Percentiles rank a stretch among this genome's conserved stretches.
phyloP scores from a whole-genome alignment of 2,797 vertebrate species.

The Phoebastria nigripes region DNA sequence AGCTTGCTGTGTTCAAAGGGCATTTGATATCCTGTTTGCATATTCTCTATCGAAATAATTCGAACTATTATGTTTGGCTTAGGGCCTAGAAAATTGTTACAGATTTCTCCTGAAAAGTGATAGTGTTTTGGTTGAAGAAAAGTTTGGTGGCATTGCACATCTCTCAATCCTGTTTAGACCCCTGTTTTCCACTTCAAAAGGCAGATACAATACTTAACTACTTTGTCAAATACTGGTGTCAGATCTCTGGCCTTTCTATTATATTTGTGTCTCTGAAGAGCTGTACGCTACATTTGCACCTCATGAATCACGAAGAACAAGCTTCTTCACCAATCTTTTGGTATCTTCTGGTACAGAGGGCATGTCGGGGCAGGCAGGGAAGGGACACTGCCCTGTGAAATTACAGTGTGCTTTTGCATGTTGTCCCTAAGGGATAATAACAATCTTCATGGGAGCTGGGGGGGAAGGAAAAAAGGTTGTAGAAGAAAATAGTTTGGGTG shows the following conservation, averaged over 20 bases:
- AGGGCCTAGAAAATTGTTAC: neutral
- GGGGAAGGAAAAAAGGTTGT: neutral
- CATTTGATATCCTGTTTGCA: neutral
- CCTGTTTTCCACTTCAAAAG: neutral
- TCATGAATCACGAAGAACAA: neutral
- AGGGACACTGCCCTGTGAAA: neutral
- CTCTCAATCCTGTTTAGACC: neutral
- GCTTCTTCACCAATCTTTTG: neutral
- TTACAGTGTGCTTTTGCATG: neutral
- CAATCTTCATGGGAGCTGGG: neutral
- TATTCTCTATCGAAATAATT: neutral
- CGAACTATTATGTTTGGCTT: neutral
- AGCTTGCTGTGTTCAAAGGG: slow-evolving; percentile 1
- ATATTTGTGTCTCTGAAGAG: neutral
- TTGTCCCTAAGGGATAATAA: neutral
- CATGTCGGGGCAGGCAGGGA: neutral
- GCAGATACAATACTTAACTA: neutral
- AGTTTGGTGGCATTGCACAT: neutral
- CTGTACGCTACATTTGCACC: neutral
- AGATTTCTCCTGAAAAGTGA: neutral
- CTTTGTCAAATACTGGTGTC: neutral
- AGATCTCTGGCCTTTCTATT: neutral
- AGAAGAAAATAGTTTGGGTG: neutral
- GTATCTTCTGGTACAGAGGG: neutral
- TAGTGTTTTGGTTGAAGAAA: neutral